Evolutionary conservation across 2,888 invertebrate genomes (phyloP), one percentile per base, ranked within the genome.

Genomic region (Parnassius apollo): DNA sequence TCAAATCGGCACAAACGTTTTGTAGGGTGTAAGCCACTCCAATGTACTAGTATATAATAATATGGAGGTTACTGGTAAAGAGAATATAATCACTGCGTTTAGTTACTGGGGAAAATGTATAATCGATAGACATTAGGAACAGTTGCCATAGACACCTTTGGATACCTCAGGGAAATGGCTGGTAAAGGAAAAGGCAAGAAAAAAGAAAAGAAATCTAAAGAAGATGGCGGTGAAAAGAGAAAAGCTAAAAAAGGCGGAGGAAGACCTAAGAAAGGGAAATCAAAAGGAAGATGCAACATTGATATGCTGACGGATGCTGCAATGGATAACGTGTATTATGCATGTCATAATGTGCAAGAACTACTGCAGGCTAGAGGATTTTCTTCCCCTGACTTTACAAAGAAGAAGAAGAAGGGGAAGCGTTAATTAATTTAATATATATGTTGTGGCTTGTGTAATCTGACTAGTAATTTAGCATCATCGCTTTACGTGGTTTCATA

Each of bases 241-340:
- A 90, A 93, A 75, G 85, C 81, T 9, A 91, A 89, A 65, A 92
- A 84, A 70, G 93, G 86, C 69, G 91, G 84, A 49, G 89, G 83
- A 60, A 88, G 84, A 61, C 86, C 84, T 12, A 92, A 93, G 71
- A 93, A 93, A 69, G 93, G 93, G 65, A 94, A 91, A 57, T 93
- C 94, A 0, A 91, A 91, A 74, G 93, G 94, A 3, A 93, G 95
- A 73, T 95, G 95, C 73, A 94, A 95, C 46, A 95, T 96, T 60
- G 97, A 98, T 75, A 96, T 98, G 76, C 94, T 98, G 75, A 96
- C 96, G 68, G 96, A 97, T 72, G 95, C 96, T 2, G 98, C 97
- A 0, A 98, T 98, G 97, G 96, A 97, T 69, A 98, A 98, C 77
- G 97, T 98, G 0, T 98, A 98, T 81, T 97, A 96, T 77, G 97